These are phyloP conservation scores for Gymnocephalus cernua DNA, from an alignment of 2,113 vertebrate species.

Conservation along the genomic window DNA sequence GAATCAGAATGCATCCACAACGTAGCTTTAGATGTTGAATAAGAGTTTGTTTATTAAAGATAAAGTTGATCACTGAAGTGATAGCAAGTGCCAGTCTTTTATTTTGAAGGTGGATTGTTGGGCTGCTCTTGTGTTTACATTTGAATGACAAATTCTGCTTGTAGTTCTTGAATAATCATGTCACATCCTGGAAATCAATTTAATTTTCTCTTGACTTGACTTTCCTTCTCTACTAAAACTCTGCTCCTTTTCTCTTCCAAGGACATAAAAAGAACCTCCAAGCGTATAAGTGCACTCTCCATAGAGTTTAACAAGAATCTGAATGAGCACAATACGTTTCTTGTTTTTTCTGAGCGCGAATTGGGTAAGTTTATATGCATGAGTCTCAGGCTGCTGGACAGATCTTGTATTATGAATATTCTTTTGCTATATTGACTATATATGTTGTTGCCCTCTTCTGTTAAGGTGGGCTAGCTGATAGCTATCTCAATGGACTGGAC, in stretches of 20 bases:
- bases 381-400: neutral
- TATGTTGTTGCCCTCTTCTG: neutral
- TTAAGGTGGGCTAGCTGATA: slow-evolving; percentile 90
- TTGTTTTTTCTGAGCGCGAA: slow-evolving; percentile 90
- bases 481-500: slow-evolving; percentile 90
- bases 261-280: slow-evolving; percentile 93
- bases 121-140: neutral
- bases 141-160: neutral
- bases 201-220: too few relatives aligned
- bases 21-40: too few relatives aligned
- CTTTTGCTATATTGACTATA: neutral
- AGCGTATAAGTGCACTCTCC: slow-evolving; percentile 90
- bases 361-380: slow-evolving; percentile 82
- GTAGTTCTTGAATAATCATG: neutral
- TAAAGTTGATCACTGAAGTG: neutral
- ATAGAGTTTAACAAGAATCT: slow-evolving; percentile 97
- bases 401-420: neutral
- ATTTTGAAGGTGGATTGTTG: neutral
- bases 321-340: slow-evolving; percentile 91
- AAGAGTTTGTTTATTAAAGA: neutral
- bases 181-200: neutral
- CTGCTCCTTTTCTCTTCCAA: slow-evolving; percentile 58
- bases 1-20: neutral
- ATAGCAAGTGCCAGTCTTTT: neutral
- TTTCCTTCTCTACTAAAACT: too few relatives aligned